These are phyloP conservation scores for Macroteleia sp. DNA, from an alignment of 2,888 invertebrate genomes.

Conservation along the genomic window DNA sequence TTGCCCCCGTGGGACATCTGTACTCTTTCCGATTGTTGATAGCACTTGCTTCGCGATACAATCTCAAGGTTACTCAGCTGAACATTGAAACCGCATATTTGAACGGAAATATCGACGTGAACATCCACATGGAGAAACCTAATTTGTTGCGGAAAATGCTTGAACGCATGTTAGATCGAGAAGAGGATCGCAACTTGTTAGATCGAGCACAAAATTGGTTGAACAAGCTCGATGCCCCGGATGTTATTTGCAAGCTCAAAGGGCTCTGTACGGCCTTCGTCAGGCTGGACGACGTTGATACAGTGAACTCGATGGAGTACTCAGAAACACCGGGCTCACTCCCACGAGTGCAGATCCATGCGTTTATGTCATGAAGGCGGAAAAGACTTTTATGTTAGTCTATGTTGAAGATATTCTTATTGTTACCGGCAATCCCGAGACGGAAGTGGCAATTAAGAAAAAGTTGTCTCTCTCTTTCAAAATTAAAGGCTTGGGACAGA, in stretches of 20 bases:
- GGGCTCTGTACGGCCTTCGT: not conserved
- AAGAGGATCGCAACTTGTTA: too few species aligned
- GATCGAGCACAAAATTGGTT: too few species aligned
- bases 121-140: not conserved
- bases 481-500: not conserved
- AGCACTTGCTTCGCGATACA: too few species aligned
- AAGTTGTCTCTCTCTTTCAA: not conserved
- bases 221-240: not conserved
- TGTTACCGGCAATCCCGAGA: not conserved
- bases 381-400: not conserved
- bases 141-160: not conserved
- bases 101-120: not conserved
- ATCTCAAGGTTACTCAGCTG: too few species aligned
- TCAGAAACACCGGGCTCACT: not conserved
- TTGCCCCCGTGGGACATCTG: too few species aligned
- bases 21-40: too few species aligned
- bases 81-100: not conserved
- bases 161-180: not conserved
- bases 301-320: too few species aligned
- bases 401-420: too few species aligned
- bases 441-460: not conserved
- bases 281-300: conserved; percentile 1
- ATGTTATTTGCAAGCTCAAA: not conserved
- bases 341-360: not conserved
- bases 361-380: not conserved